phyloP scores from a whole-genome alignment of 2,113 vertebrate genomes.

The Mastomys natalensis region DNA sequence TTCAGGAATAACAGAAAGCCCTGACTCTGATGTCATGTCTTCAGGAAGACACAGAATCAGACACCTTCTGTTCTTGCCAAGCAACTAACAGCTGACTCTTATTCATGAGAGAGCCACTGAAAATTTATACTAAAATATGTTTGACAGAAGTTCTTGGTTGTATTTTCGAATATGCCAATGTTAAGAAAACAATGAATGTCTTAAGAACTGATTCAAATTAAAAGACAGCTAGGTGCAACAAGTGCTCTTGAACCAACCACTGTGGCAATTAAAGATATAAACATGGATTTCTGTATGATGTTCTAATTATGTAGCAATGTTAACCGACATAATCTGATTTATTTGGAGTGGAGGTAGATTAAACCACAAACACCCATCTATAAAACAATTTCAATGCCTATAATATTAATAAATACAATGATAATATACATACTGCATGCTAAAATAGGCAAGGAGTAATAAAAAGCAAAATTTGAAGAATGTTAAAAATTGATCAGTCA shows the following conservation, averaged over 20 bases:
- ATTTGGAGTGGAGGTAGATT: background rate
- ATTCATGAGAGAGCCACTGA: background rate
- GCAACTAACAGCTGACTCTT: background rate
- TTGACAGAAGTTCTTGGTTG: background rate
- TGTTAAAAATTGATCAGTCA: background rate
- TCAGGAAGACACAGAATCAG: background rate
- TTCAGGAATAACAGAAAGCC: background rate
- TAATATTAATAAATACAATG: background rate
- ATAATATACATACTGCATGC: background rate
- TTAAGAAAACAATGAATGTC: background rate
- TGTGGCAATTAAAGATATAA: background rate
- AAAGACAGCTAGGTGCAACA: background rate
- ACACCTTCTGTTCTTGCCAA: background rate
- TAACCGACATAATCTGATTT: background rate
- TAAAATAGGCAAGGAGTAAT: background rate
- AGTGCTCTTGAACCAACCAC: background rate
- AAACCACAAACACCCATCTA: background rate
- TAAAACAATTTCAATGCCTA: background rate
- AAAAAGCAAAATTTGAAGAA: background rate
- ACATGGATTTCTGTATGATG: background rate
- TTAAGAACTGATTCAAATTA: background rate
- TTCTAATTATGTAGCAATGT: background rate
- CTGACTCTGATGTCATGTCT: background rate
- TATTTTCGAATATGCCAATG: background rate
- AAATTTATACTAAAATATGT: background rate